Evolutionary conservation across 2,888 invertebrate genomes (phyloP).

Genomic region (Scaptomyza caliginosa): DNA sequence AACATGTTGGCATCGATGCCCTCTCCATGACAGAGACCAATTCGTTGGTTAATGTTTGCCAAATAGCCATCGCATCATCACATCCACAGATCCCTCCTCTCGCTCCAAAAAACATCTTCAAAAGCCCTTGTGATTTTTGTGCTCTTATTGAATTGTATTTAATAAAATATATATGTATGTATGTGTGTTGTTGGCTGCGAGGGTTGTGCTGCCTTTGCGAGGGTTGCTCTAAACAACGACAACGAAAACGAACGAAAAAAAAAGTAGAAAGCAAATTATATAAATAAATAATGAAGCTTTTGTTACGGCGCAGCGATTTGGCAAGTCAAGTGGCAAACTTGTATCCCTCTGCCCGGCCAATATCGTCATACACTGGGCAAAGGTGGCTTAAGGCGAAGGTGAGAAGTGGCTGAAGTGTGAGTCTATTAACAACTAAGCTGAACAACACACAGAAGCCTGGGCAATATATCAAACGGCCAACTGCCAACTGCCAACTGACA

Average conservation of each 20-base stretch:
- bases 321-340: constrained; percentile 62
- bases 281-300: constrained; percentile 72
- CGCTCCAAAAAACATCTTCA: neutral
- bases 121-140: constrained; percentile 38
- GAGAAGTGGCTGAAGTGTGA: constrained; percentile 14
- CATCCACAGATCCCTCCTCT: neutral
- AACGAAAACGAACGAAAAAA: too few relatives aligned
- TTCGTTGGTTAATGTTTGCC: constrained; percentile 58
- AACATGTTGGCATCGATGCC: constrained; percentile 41
- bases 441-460: constrained; percentile 19
- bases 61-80: constrained; percentile 66
- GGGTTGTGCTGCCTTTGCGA: constrained; percentile 35
- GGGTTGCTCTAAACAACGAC: constrained; percentile 54
- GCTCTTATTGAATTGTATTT: constrained; percentile 75
- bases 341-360: neutral
- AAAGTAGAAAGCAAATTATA: constrained; percentile 39
- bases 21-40: constrained; percentile 12
- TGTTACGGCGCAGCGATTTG: constrained; percentile 68
- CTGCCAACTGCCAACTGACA: constrained; percentile 61
- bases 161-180: constrained; percentile 57
- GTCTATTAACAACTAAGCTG: constrained; percentile 44
- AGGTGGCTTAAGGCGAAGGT: constrained; percentile 5
- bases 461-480: constrained; percentile 68
- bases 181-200: constrained; percentile 21
- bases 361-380: too few relatives aligned